These are phyloP conservation scores for Sparidentex hasta DNA, from an alignment of 2,797 vertebrate species.

Conservation along the genomic window DNA sequence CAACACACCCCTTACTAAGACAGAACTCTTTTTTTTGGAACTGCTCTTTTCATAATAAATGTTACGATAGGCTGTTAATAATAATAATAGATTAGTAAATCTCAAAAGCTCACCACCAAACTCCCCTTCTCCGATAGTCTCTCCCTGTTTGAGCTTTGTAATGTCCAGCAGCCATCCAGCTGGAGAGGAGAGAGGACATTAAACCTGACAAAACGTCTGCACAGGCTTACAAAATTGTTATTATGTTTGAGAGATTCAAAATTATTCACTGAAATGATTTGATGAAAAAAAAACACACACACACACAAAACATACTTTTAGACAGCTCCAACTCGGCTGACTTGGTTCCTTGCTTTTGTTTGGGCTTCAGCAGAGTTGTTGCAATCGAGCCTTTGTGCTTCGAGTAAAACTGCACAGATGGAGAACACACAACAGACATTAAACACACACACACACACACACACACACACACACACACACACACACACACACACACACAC, in stretches of 20 bases:
- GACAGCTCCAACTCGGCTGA: constrained; percentile 91
- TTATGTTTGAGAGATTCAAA: background rate
- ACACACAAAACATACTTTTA: constrained; percentile 82
- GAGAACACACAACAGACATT: constrained; percentile 6
- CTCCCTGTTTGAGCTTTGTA: constrained; percentile 86
- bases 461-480: background rate
- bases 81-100: background rate
- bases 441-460: background rate
- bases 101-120: constrained; percentile 88
- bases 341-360: constrained; percentile 89
- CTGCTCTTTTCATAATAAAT: background rate
- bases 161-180: constrained; percentile 93
- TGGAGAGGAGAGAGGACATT: constrained; percentile 62
- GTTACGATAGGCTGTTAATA: background rate
- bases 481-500: background rate
- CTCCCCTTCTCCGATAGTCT: constrained; percentile 91
- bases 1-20: background rate
- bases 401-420: constrained; percentile 88
- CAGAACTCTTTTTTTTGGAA: background rate
- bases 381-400: constrained; percentile 90
- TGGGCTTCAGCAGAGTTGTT: constrained; percentile 90
- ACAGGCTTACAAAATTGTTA: background rate
- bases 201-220: background rate
- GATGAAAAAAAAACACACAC: background rate
- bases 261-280: background rate